Conservation (phyloP, 2,113 vertebrate species). For the Eublepharis macularius region DNA sequence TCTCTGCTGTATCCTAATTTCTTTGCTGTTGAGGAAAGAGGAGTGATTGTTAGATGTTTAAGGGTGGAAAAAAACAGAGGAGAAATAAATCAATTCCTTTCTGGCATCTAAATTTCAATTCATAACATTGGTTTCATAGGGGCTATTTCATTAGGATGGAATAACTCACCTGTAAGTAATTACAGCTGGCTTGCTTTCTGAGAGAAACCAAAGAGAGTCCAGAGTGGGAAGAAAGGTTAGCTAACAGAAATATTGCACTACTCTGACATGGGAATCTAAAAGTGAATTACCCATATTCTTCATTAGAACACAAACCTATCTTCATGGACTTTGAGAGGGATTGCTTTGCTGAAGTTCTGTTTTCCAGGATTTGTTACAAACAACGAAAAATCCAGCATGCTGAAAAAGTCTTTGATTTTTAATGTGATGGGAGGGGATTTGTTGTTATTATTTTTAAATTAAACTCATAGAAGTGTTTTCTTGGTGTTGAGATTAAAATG, state of each 20-base stretch:
- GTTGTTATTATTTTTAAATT: neutral
- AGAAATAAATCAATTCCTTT: conserved; percentile 67
- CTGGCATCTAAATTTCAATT: conserved; percentile 67
- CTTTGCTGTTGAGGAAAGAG: neutral
- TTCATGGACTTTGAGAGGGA: conserved; percentile 29
- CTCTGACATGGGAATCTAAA: conserved; percentile 56
- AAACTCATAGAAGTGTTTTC: conserved; percentile 37
- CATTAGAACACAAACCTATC: conserved; percentile 49
- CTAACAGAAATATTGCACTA: conserved; percentile 61
- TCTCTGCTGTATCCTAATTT: conserved; percentile 47
- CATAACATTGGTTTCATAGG: conserved; percentile 66
- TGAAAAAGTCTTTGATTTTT: conserved; percentile 6
- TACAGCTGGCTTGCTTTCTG: conserved; percentile 67
- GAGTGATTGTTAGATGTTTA: neutral
- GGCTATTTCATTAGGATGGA: conserved; percentile 65
- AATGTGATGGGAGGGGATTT: neutral
- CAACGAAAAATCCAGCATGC: neutral
- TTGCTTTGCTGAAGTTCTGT: conserved; percentile 28
- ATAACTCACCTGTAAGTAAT: conserved; percentile 74
- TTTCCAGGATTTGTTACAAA: conserved; percentile 3
- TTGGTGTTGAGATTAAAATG: conserved; percentile 47
- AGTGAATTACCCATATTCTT: conserved; percentile 37
- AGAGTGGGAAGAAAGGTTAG: conserved; percentile 65
- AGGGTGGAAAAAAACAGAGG: neutral
- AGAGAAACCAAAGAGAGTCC: conserved; percentile 54